These are phyloP conservation scores for Lasiurus borealis DNA, from an alignment of 2,113 vertebrate species.

Conservation along the genomic window DNA sequence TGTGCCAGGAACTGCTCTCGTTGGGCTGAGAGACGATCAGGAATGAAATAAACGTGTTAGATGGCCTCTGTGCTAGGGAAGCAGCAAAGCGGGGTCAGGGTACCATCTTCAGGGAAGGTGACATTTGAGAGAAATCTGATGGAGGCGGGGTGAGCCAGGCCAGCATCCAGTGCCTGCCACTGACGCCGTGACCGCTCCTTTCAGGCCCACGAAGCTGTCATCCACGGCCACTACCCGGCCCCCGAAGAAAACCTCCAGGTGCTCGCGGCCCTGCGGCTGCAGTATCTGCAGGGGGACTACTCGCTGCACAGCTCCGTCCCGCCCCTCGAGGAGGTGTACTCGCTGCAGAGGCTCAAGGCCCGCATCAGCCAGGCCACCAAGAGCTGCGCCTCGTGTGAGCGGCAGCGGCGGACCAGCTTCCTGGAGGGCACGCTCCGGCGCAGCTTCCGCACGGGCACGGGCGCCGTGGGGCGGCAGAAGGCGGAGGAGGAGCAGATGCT, in stretches of 20 bases:
- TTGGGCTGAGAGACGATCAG: not conserved
- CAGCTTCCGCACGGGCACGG: constrained; percentile 94
- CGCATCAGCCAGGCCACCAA: constrained; percentile 95
- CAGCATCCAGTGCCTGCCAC: fast-evolving
- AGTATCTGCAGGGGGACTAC: constrained; percentile 94
- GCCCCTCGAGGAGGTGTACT: constrained; percentile 94
- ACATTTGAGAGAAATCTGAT: too few species aligned
- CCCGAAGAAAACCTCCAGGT: constrained; percentile 97
- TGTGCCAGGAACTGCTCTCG: not conserved
- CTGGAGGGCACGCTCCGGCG: constrained; percentile 96
- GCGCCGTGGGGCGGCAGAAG: constrained; percentile 90
- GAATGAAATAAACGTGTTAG: not conserved
- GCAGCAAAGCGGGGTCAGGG: fast-evolving
- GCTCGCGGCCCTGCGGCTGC: constrained; percentile 94
- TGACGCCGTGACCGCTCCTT: not conserved
- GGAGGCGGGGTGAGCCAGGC: fast-evolving
- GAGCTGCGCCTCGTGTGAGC: constrained; percentile 87
- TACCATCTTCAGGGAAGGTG: not conserved
- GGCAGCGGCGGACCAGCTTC: constrained; percentile 94
- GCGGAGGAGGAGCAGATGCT: constrained; percentile 93
- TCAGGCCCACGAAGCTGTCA: constrained; percentile 97
- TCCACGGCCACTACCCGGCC: constrained; percentile 95
- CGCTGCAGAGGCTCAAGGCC: constrained; percentile 91
- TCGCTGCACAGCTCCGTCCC: constrained; percentile 85
- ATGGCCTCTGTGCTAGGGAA: not conserved